phyloP scores from a whole-genome alignment of 1,140 invertebrate genomes.

The Globodera ellingtonae region DNA sequence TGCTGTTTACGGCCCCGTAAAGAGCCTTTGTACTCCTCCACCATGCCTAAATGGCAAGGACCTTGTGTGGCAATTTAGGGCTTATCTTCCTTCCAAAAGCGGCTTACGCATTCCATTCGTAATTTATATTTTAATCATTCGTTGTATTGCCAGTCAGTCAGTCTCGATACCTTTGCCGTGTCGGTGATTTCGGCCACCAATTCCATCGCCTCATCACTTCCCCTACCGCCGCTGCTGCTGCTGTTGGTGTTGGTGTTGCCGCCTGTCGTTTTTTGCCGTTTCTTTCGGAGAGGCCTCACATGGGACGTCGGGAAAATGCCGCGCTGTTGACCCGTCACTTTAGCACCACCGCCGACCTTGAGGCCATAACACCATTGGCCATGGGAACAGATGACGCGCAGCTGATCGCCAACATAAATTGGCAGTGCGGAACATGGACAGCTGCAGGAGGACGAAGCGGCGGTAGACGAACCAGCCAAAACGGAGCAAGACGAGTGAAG shows the following conservation, averaged over 20 bases:
- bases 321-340: background rate
- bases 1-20: constrained; percentile 16
- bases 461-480: background rate
- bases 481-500: background rate
- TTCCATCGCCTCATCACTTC: constrained; percentile 18
- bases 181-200: constrained; percentile 39
- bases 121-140: constrained; percentile 15
- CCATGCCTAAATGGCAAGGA: constrained; percentile 19
- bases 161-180: constrained; percentile 30
- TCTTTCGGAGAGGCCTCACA: too few species aligned
- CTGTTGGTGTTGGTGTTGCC: background rate
- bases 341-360: background rate
- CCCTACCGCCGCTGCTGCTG: background rate
- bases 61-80: background rate
- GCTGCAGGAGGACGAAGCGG: background rate
- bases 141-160: background rate
- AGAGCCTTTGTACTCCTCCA: constrained; percentile 5
- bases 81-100: constrained; percentile 10
- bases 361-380: constrained; percentile 46
- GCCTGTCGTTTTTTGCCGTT: too few species aligned
- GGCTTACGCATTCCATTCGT: background rate
- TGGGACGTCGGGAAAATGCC: background rate
- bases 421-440: background rate
- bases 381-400: constrained; percentile 28
- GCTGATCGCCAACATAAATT: constrained; percentile 33